Evolutionary conservation across 2,888 invertebrate genomes (phyloP).

Genomic region (Hirudinaria manillensis): DNA sequence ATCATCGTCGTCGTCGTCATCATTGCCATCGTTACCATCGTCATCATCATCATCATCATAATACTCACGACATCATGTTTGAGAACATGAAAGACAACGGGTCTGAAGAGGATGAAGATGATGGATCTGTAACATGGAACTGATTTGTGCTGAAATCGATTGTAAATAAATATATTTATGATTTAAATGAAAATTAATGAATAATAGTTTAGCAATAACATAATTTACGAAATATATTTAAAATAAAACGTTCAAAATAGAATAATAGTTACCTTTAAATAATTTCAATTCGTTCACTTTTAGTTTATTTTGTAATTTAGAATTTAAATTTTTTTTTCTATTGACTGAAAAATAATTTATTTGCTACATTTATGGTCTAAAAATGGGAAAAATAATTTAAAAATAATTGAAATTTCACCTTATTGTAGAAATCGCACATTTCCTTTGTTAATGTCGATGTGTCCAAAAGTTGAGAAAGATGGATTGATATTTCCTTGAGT

Average conservation of each 20-base stretch:
- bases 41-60: constrained; percentile 16
- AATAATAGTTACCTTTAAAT: too few species aligned
- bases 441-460: background rate
- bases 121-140: background rate
- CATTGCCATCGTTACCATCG: constrained; percentile 6
- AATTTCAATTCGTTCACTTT: too few species aligned
- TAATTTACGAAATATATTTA: too few species aligned
- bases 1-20: constrained; percentile 16
- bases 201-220: too few species aligned
- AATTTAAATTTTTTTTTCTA: too few species aligned
- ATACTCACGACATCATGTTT: background rate
- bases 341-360: too few species aligned
- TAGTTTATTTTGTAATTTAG: too few species aligned
- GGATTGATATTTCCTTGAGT: background rate
- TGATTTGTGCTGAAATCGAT: background rate
- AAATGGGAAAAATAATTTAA: background rate
- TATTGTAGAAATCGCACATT: constrained; percentile 9
- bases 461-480: background rate
- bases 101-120: background rate
- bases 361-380: too few species aligned
- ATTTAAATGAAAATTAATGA: too few species aligned
- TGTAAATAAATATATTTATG: too few species aligned
- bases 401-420: background rate
- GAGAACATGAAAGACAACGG: constrained; percentile 1
- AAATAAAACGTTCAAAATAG: too few species aligned